Evolutionary conservation across 2,888 invertebrate species (phyloP).

Genomic region (Anthrax anthrax): DNA sequence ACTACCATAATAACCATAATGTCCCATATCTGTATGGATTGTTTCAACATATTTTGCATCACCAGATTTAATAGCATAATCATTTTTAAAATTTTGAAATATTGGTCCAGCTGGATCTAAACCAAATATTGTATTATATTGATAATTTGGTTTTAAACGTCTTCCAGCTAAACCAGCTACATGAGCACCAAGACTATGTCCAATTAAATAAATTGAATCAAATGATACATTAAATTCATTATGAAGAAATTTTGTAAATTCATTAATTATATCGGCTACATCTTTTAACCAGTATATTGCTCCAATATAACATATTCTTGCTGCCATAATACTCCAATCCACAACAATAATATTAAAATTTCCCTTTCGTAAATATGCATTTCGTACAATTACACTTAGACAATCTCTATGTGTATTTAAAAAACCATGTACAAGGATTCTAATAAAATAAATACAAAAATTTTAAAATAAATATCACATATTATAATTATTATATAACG

Average conservation of each 20-base stretch:
- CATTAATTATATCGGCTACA: not conserved
- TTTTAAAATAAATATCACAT: not conserved
- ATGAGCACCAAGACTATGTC: slow-evolving; percentile 44
- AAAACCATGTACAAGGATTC: not conserved
- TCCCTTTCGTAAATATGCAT: slow-evolving; percentile 3
- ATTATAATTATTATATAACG: not conserved
- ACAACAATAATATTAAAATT: slow-evolving; percentile 2
- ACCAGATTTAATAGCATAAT: slow-evolving; percentile 23
- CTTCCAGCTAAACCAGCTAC: slow-evolving; percentile 43
- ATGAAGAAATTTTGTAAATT: slow-evolving; percentile 31
- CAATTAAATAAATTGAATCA: slow-evolving; percentile 38
- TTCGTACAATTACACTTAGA: not conserved
- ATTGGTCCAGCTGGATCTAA: slow-evolving; percentile 19
- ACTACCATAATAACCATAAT: slow-evolving; percentile 25
- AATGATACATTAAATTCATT: slow-evolving; percentile 33
- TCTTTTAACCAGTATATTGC: not conserved
- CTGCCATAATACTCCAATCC: not conserved
- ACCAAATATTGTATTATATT: slow-evolving; percentile 38
- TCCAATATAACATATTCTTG: not conserved
- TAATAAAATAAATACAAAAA: not conserved
- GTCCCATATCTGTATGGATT: slow-evolving; percentile 29
- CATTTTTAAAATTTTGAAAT: slow-evolving; percentile 22
- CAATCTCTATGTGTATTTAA: not conserved
- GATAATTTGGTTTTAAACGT: slow-evolving; percentile 33
- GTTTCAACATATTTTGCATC: slow-evolving; percentile 33